phyloP scores from a whole-genome alignment of 2,888 invertebrate species.

The Polydrusus pterygomalis region DNA sequence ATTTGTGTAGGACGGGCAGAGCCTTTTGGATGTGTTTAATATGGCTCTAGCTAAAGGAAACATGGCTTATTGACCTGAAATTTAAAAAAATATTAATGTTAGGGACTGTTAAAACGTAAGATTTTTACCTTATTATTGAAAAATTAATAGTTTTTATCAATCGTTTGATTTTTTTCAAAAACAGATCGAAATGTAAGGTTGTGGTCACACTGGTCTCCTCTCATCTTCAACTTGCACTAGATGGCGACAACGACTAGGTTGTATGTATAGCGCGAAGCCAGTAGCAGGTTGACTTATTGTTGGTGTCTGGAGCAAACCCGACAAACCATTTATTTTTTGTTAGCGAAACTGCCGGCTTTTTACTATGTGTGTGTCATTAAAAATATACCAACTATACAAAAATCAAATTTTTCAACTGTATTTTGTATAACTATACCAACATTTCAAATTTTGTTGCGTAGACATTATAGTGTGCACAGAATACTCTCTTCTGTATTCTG shows the following conservation, averaged over 20 bases:
- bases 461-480: no score
- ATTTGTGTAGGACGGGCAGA: slow-evolving; percentile 5
- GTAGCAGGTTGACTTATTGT: background rate
- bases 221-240: no score
- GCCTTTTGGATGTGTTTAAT: background rate
- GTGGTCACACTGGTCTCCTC: no score
- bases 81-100: background rate
- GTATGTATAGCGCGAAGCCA: background rate
- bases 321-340: no score
- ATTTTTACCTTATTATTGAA: background rate
- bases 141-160: background rate
- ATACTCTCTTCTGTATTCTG: no score
- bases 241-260: background rate
- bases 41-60: slow-evolving; percentile 27
- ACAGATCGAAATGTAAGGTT: background rate
- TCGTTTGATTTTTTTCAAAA: background rate
- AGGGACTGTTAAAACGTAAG: background rate
- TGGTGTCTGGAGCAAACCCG: no score
- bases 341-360: no score
- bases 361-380: no score
- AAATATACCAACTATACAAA: no score
- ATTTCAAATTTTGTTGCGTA: no score
- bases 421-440: no score
- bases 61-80: slow-evolving; percentile 6
- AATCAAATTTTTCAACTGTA: no score